Evolutionary conservation across 2,113 vertebrate genomes (phyloP).

Genomic region (Calidris pugnax): DNA sequence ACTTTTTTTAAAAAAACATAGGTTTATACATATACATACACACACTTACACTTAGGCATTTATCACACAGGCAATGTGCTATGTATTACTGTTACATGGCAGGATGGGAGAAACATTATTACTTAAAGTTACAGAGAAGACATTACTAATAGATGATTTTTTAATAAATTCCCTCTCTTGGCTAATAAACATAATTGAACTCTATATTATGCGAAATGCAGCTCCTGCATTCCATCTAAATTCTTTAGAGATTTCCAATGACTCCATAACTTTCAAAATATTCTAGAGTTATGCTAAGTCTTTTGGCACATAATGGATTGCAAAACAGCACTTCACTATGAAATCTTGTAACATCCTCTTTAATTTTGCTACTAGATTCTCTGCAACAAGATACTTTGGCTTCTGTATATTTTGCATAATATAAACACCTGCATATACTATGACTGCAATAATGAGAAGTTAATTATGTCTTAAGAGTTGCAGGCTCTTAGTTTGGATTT

Average conservation of each 20-base stretch:
- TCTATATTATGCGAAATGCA: accelerated
- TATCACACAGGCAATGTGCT: accelerated
- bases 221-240: background rate
- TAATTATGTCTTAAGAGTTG: background rate
- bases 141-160: background rate
- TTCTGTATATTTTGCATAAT: background rate
- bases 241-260: background rate
- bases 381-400: background rate
- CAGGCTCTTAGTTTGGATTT: background rate
- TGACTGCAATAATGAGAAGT: background rate
- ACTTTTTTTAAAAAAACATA: too few relatives aligned
- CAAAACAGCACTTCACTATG: background rate
- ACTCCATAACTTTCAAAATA: background rate
- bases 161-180: background rate
- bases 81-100: too few relatives aligned
- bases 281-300: background rate
- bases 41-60: background rate
- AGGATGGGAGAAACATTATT: background rate
- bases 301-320: background rate
- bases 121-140: background rate
- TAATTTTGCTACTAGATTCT: background rate
- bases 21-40: too few relatives aligned
- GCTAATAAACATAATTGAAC: background rate
- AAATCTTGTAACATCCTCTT: background rate
- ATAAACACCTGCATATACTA: background rate